Evolutionary conservation across 2,797 vertebrate species (phyloP), one percentile per base, ranked within the genome.

Genomic region (Galago senegalensis): DNA sequence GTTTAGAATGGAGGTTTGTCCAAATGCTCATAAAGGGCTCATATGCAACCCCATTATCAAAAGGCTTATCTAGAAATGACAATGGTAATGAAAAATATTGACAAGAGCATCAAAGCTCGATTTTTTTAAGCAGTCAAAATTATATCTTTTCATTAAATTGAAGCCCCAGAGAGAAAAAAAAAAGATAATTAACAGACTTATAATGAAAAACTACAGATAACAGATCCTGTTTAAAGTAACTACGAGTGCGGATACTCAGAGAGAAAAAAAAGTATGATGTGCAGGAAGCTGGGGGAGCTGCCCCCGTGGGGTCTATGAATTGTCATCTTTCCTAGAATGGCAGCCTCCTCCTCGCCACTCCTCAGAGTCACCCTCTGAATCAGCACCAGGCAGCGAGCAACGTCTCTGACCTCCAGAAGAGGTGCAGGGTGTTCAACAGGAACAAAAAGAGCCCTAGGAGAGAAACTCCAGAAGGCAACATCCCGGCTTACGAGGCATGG

Each of bases 121-220:
- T 67, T 53, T 67, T 61, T 95, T 96, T 93, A 75, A 95, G 83
- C n/a, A 85, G n/a, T 81, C 87, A 61, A 87, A 95, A 95, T 94
- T 75, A 70, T 49, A 80, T 8, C 27, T 95, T 96, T 96, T 96
- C 85, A 97, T 96, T 97, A 93, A 77, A 91, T 70, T 34, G 53
- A 96, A 73, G 27, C n/a, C 53, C 31, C n/a, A 34, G 34, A 80
- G 46, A 83, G 12, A 85, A 56, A 58, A 40, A 58, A 37, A n/a
- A 18, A 84, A 80, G 72, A 75, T 80, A 67, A 93, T 86, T 93
- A 95, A 84, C 13, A 83, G 31, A 46, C 31, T 67, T 73, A 80
- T 40, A 49, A 86, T 88, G 63, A 87, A 96, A 96, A 94, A 34
- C 77, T 79, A 83, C 69, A 88, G 49, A 37, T 72, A 90, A 43